Evolutionary conservation across 2,888 invertebrate species (phyloP).

Genomic region (Abrostola tripartita): DNA sequence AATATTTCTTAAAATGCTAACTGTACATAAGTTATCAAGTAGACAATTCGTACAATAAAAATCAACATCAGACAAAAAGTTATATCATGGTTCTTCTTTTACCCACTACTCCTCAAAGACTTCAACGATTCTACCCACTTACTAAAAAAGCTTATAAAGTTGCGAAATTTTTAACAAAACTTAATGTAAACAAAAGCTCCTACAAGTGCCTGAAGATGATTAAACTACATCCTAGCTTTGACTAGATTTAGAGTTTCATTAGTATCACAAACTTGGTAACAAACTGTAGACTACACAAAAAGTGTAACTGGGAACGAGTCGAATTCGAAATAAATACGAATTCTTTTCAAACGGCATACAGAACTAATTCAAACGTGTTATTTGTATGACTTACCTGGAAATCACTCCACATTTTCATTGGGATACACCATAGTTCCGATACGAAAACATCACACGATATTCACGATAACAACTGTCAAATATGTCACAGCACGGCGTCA

Average conservation of each 20-base stretch:
- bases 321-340: conserved; percentile 56
- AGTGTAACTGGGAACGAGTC: conserved; percentile 59
- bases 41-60: too few species aligned
- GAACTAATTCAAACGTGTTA: conserved; percentile 24
- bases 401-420: conserved; percentile 89
- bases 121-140: conserved; percentile 42
- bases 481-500: conserved; percentile 82
- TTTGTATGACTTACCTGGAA: conserved; percentile 79
- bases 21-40: neutral
- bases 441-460: conserved; percentile 86
- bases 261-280: conserved; percentile 37
- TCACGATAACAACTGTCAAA: conserved; percentile 88
- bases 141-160: conserved; percentile 25
- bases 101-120: conserved; percentile 14
- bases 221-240: conserved; percentile 11
- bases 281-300: conserved; percentile 53
- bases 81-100: neutral
- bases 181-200: conserved; percentile 27
- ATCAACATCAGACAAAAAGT: neutral
- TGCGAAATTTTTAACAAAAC: conserved; percentile 27
- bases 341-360: conserved; percentile 26
- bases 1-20: neutral
- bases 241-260: conserved; percentile 57
- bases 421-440: conserved; percentile 88
- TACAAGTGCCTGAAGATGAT: neutral